Evolutionary conservation across 2,888 invertebrate genomes (phyloP).

Genomic region (Cordilura impudica): DNA sequence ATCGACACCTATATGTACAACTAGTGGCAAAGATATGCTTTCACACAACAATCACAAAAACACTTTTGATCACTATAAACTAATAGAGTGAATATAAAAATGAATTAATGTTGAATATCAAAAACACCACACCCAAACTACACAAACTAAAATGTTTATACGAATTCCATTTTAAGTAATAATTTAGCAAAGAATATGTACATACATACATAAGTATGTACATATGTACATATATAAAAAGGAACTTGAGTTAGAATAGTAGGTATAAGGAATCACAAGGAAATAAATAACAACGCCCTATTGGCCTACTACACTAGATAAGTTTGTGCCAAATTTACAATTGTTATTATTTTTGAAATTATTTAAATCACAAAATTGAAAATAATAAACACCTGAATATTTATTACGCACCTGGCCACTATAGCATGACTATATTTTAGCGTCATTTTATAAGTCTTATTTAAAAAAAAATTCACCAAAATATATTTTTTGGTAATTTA

Average conservation of each 20-base stretch:
- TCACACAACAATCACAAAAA: slow-evolving; percentile 9
- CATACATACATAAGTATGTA: neutral
- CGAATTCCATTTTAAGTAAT: slow-evolving; percentile 10
- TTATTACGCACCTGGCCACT: slow-evolving; percentile 80
- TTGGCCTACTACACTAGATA: slow-evolving; percentile 38
- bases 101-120: slow-evolving; percentile 22
- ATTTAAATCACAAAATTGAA: neutral
- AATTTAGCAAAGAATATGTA: slow-evolving; percentile 2
- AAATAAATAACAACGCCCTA: slow-evolving; percentile 44
- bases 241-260: too few relatives aligned
- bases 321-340: neutral
- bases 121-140: slow-evolving; percentile 58
- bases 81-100: slow-evolving; percentile 24
- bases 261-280: slow-evolving; percentile 1
- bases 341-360: neutral
- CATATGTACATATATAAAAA: neutral
- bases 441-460: slow-evolving; percentile 72
- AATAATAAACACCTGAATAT: slow-evolving; percentile 7
- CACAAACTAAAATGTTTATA: slow-evolving; percentile 10
- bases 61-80: slow-evolving; percentile 31
- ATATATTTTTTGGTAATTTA: neutral
- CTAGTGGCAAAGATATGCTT: slow-evolving; percentile 32
- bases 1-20: too few relatives aligned
- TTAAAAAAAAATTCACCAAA: neutral
- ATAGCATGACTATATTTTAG: slow-evolving; percentile 89